Evolutionary conservation across 2,888 invertebrate species (phyloP).

Genomic region (Cosmia pyralina): DNA sequence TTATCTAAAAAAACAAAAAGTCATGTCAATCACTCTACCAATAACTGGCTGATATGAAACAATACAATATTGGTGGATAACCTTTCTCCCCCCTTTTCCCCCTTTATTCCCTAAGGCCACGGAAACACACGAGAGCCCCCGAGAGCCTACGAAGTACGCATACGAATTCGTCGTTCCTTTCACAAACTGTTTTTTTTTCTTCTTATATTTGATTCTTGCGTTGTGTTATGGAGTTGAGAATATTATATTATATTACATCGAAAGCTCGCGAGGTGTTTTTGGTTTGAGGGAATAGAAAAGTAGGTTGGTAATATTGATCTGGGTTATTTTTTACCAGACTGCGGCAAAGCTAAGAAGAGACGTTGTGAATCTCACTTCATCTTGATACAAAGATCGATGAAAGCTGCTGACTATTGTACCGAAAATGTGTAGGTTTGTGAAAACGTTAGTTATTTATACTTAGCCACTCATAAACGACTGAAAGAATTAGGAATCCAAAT

Average conservation of each 20-base stretch:
- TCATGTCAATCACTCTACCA: slow-evolving; percentile 49
- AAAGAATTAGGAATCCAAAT: too few relatives aligned
- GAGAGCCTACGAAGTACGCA: slow-evolving; percentile 54
- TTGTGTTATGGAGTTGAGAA: slow-evolving; percentile 59
- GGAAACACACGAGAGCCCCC: slow-evolving; percentile 39
- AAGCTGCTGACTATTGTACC: background rate
- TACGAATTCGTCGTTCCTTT: slow-evolving; percentile 53
- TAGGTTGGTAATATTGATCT: background rate
- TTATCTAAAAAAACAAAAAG: slow-evolving; percentile 7
- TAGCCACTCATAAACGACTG: too few relatives aligned
- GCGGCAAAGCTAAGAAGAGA: background rate
- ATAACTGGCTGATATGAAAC: slow-evolving; percentile 55
- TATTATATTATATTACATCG: slow-evolving; percentile 62
- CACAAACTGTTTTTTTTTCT: slow-evolving; percentile 60
- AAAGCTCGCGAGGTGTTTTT: slow-evolving; percentile 28
- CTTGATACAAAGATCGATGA: background rate
- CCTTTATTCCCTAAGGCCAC: slow-evolving; percentile 53
- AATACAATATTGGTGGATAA: slow-evolving; percentile 55
- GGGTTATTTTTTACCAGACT: background rate
- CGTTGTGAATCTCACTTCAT: background rate
- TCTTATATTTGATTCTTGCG: slow-evolving; percentile 62
- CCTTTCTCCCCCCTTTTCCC: background rate
- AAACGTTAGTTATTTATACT: too few relatives aligned
- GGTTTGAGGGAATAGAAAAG: slow-evolving; percentile 12
- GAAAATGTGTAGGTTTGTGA: too few relatives aligned